phyloP scores from a whole-genome alignment of 2,113 vertebrate species.

The Sinocyclocheilus anophthalmus region DNA sequence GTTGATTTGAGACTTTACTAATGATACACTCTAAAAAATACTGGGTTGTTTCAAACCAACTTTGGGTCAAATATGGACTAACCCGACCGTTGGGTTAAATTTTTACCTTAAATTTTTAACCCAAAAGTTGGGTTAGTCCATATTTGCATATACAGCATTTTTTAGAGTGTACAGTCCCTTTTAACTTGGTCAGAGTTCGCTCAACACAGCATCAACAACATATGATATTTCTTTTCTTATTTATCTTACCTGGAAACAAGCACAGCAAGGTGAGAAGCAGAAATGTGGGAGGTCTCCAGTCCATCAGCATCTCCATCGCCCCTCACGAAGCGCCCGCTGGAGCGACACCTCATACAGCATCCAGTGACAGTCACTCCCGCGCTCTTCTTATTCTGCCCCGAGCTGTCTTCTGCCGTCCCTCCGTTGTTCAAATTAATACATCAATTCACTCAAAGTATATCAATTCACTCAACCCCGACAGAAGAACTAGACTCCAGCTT shows the following conservation, averaged over 20 bases:
- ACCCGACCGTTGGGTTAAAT: no score
- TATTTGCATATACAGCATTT: no score
- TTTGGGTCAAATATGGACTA: no score
- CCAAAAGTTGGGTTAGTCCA: neutral
- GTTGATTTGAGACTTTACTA: neutral
- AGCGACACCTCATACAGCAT: constrained; percentile 39
- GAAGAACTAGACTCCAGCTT: neutral
- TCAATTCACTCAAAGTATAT: no score
- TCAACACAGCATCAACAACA: neutral
- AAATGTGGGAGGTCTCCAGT: constrained; percentile 61
- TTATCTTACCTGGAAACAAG: constrained; percentile 69
- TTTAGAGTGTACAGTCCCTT: neutral
- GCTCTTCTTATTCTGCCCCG: neutral
- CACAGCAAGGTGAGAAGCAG: constrained; percentile 67
- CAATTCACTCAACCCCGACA: constrained; percentile 13
- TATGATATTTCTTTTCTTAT: neutral
- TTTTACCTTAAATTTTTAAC: no score
- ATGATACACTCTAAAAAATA: neutral
- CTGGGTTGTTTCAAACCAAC: no score
- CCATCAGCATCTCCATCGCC: constrained; percentile 67
- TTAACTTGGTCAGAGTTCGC: constrained; percentile 1
- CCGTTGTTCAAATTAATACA: neutral
- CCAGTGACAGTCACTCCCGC: neutral
- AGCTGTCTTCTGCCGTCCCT: neutral
- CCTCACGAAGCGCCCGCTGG: constrained; percentile 66